Evolutionary conservation across 2,113 vertebrate genomes (phyloP), one percentile per base, ranked within the genome.

Genomic region (Tachysurus fulvidraco): DNA sequence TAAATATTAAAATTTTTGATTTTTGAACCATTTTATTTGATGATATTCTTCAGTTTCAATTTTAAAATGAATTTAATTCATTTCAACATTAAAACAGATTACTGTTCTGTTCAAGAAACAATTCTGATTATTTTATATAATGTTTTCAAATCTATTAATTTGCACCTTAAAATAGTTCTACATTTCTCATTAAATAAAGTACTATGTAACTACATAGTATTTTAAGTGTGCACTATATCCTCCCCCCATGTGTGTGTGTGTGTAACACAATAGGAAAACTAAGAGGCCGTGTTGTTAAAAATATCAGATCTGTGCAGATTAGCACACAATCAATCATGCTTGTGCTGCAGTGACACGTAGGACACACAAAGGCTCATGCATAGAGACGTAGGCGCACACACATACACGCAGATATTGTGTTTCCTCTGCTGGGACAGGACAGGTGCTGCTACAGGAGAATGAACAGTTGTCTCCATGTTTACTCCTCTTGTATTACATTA

Each of bases 401-500:
- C 55, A 82, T 36, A 82, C 59, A 77, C 81, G 46, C 69, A 78
- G 14, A 85, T 76, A 50, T 82, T n/a, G 30, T 71, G 54, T 82
- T 71, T 86, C 73, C 46, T 84, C 74, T 80, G 60, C 5, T 0
- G 60, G 84, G 62, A 36, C 21, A 50, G 41, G 55, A 85, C 83
- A 77, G 71, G 71, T 85, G 83, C 36, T 85, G 41, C 57, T 77
- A 28, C 55, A 57, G 83, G 41, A 77, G 41, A 76, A 25, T 64
- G 41, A 76, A 30, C 84, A 67, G 76, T 55, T 79, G 76, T 69
- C 46, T 25, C 13, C 60, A 25, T 4, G 30, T 41, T 52, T 57
- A 19, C 46, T 50, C 13, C 84, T 57, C 76, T 86, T 55, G 90
- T 65, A 87, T n/a, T 88, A 91, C 67, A 59, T 84, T 41, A 50